Evolutionary conservation across 1,140 invertebrate genomes (phyloP).

Genomic region (Holotrichia oblita): DNA sequence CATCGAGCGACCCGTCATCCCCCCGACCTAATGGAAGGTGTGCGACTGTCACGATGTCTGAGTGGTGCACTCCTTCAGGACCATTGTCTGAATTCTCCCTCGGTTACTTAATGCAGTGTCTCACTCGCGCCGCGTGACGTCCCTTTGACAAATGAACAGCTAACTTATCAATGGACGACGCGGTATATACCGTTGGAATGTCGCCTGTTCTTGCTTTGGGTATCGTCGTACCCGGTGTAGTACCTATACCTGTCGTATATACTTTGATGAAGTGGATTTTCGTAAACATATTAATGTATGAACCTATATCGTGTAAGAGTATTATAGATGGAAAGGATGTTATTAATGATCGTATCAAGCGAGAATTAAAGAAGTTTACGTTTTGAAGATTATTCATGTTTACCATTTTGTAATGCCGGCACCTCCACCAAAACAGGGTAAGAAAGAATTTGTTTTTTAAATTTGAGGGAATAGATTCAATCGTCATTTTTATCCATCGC

Average conservation of each 20-base stretch:
- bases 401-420: too few relatives aligned
- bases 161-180: constrained; percentile 31
- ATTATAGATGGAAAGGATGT: too few relatives aligned
- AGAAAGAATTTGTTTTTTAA: too few relatives aligned
- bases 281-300: constrained; percentile 19
- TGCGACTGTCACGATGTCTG: constrained; percentile 44
- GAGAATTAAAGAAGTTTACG: too few relatives aligned
- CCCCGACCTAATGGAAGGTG: constrained; percentile 45
- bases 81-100: constrained; percentile 17
- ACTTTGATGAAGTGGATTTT: constrained; percentile 17
- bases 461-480: too few relatives aligned
- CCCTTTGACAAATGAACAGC: constrained; percentile 14
- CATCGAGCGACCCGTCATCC: constrained; percentile 34
- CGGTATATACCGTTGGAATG: constrained; percentile 23
- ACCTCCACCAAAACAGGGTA: too few relatives aligned
- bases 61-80: constrained; percentile 45
- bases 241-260: constrained; percentile 25
- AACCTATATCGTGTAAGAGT: too few relatives aligned
- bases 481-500: too few relatives aligned
- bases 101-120: constrained; percentile 39
- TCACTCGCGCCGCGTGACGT: constrained; percentile 18
- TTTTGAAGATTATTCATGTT: too few relatives aligned
- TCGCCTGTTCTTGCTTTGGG: not conserved
- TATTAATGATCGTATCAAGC: too few relatives aligned
- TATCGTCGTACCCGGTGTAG: constrained; percentile 9